These are phyloP conservation scores for Thryonomys swinderianus DNA, from an alignment of 2,113 vertebrate genomes.

Conservation along the genomic window DNA sequence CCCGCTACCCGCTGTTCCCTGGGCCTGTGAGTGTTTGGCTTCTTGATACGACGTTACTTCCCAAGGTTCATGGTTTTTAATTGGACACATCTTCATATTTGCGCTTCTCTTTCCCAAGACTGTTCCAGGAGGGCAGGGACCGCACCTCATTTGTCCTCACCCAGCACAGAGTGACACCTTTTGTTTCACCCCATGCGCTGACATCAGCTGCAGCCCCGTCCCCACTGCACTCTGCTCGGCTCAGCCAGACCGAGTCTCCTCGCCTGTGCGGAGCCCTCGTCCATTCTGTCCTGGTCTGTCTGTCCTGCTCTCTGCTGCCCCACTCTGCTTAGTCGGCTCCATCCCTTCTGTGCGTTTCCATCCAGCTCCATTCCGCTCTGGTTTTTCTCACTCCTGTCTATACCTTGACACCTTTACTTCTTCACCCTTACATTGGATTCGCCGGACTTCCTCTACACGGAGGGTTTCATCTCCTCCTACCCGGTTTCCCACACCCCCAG, in stretches of 20 bases:
- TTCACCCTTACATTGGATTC: background rate
- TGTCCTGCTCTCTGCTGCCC: background rate
- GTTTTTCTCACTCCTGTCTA: background rate
- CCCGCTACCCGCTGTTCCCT: background rate
- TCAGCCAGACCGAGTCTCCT: background rate
- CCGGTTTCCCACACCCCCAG: background rate
- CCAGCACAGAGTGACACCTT: background rate
- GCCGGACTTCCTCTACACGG: background rate
- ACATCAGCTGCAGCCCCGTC: background rate
- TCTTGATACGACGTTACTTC: background rate
- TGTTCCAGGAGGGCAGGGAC: background rate
- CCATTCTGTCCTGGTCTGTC: background rate
- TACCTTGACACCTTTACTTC: background rate
- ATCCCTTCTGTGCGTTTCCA: background rate
- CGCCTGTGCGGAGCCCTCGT: accelerated
- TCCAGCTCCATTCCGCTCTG: background rate
- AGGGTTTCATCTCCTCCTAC: background rate
- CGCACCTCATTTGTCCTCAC: background rate
- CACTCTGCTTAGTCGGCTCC: too few relatives aligned
- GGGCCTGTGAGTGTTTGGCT: background rate
- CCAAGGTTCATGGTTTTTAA: background rate
- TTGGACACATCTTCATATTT: too few relatives aligned
- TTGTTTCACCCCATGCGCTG: background rate
- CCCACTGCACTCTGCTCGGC: too few relatives aligned
- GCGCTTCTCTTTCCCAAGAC: background rate